A percentile compares a stretch with the other conserved stretches of the same genome.
Evolutionary conservation across 2,888 invertebrate genomes (phyloP).

Genomic region (Hemaris fuciformis): DNA sequence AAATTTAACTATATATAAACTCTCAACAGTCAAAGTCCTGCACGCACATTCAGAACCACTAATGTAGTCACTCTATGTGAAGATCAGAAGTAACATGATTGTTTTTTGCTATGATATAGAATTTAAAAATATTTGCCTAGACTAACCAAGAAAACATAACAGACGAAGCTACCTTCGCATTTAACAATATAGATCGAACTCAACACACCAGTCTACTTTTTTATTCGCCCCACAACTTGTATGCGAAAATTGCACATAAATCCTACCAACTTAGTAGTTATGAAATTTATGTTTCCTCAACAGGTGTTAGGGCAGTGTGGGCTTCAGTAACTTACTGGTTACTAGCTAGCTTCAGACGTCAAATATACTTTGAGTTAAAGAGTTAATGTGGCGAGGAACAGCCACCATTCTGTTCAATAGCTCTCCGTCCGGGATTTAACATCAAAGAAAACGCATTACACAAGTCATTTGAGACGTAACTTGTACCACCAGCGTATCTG

Average conservation of each 20-base stretch:
- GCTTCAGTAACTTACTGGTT: background rate
- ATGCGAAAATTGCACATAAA: background rate
- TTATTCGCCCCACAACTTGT: background rate
- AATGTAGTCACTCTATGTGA: no score
- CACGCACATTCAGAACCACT: no score
- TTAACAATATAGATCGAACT: no score
- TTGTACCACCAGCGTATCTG: slow-evolving; percentile 10
- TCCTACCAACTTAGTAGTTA: background rate
- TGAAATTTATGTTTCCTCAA: slow-evolving; percentile 21
- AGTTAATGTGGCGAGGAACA: slow-evolving; percentile 41
- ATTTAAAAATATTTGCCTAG: no score
- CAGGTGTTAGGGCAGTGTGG: background rate
- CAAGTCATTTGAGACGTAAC: slow-evolving; percentile 27
- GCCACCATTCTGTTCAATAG: slow-evolving; percentile 14
- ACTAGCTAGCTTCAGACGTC: slow-evolving; percentile 12
- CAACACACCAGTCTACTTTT: background rate
- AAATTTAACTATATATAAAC: no score
- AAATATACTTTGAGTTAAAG: slow-evolving; percentile 35
- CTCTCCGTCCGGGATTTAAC: slow-evolving; percentile 22
- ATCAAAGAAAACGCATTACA: slow-evolving; percentile 45
- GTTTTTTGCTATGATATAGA: no score
- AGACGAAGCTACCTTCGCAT: no score
- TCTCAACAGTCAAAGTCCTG: no score
- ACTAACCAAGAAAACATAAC: no score
- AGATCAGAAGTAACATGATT: no score